Conservation (phyloP, 2,888 invertebrate species). For the Gari tellinella region DNA sequence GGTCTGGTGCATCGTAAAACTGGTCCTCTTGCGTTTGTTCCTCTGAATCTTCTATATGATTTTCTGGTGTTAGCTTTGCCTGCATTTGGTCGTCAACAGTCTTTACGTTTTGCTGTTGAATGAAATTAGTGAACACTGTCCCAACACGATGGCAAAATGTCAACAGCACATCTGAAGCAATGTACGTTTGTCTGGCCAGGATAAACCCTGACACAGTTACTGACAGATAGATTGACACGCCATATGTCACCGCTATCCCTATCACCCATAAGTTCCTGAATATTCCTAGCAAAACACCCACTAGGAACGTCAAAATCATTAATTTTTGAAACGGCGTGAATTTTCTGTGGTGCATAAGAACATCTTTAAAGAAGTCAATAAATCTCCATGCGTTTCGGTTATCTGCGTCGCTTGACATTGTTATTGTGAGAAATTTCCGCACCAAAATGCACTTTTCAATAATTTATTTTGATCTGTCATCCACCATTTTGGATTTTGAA, state of each 20-base stretch:
- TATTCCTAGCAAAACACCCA: slow-evolving; percentile 49
- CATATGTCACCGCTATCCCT: slow-evolving; percentile 24
- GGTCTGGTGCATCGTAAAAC: slow-evolving; percentile 15
- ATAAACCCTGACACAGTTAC: too few relatives aligned
- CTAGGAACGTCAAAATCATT: slow-evolving; percentile 38
- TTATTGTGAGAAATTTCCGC: background rate
- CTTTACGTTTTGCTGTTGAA: too few relatives aligned
- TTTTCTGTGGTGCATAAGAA: slow-evolving; percentile 56
- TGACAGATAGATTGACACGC: slow-evolving; percentile 18
- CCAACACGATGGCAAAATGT: too few relatives aligned
- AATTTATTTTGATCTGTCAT: slow-evolving; percentile 34
- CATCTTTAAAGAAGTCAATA: slow-evolving; percentile 35
- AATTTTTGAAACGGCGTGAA: slow-evolving; percentile 65
- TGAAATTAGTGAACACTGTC: too few relatives aligned
- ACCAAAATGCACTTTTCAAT: background rate
- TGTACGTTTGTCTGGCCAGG: too few relatives aligned
- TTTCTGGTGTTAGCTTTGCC: too few relatives aligned
- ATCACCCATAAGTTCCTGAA: slow-evolving; percentile 38
- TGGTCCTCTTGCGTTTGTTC: slow-evolving; percentile 1
- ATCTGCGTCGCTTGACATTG: slow-evolving; percentile 5
- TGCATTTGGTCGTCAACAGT: too few relatives aligned
- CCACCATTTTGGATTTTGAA: slow-evolving; percentile 54
- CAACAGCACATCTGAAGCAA: too few relatives aligned
- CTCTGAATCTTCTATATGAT: background rate
- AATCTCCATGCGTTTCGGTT: slow-evolving; percentile 3